Conservation (phyloP, 2,797 vertebrate genomes). For the Hephaestus fuliginosus region DNA sequence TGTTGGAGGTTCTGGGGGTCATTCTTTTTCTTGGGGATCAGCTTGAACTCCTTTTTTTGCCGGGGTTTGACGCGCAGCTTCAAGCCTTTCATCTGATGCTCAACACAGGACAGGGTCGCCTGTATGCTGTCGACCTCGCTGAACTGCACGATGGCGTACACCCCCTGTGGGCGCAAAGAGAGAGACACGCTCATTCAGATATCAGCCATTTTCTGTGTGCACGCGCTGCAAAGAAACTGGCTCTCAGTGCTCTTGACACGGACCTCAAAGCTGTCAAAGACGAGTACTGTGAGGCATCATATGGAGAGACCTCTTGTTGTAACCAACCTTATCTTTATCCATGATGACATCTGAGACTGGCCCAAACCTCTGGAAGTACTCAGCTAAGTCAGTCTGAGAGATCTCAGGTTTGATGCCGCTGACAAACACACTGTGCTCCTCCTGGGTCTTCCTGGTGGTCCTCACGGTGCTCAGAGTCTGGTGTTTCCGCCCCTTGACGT, state of each 20-base stretch:
- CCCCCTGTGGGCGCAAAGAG: constrained; percentile 80
- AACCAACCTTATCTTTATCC: constrained; percentile 91
- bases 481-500: constrained; percentile 91
- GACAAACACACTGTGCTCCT: constrained; percentile 91
- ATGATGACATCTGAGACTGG: constrained; percentile 89
- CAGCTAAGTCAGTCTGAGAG: constrained; percentile 81
- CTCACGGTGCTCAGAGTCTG: constrained; percentile 85
- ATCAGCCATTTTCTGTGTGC: neutral
- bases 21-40: constrained; percentile 82
- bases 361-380: constrained; percentile 90
- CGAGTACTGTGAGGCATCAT: no score
- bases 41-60: constrained; percentile 90
- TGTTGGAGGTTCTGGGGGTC: constrained; percentile 75
- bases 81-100: constrained; percentile 86
- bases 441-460: constrained; percentile 86
- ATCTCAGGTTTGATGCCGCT: constrained; percentile 88
- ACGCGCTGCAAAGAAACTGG: neutral
- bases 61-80: constrained; percentile 90
- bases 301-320: no score
- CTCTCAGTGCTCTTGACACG: fast-evolving
- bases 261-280: neutral
- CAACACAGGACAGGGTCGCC: constrained; percentile 78
- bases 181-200: constrained; percentile 1
- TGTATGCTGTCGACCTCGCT: constrained; percentile 72
- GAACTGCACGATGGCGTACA: constrained; percentile 94